Base-by-base conservation (phyloP, 2,888 invertebrate genomes). In the Argyresthia goedartella region DNA sequence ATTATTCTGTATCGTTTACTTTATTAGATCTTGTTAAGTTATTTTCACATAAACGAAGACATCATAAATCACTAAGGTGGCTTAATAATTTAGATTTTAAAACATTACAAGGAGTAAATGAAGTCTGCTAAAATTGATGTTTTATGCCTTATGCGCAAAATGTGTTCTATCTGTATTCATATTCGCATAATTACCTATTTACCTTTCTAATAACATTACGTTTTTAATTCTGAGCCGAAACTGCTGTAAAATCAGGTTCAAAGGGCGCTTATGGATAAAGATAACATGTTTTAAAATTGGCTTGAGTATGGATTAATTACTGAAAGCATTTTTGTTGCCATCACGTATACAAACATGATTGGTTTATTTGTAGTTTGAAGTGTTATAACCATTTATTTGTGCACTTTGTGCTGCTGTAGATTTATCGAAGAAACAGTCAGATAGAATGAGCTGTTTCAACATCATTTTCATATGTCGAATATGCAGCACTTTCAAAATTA, bases 71-170 rank as follows among this genome's bases (percentile, higher is more conserved):
- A 44, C 34, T 15, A 15, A 64, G 25, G 63, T 61, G 59, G 64
- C 67, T 65, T 76, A 77, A 66, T 67, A 70, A 69, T 46, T 33
- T 46, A 61, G 66, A 59, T 72, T 82, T 81, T 81, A 81, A 80
- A 81, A 80, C 80, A 81, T 81, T 81, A 82, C 80, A 81, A 85
- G 80, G 82, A 88, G 84, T 82, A 72, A 87, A 84, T 81, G 84
- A 70, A 63, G 75, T 75, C 69, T 59, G 56, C 60, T 64, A 62
- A 67, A 58, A 25, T n/a, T 41, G 9, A 16, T 49, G 11, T 48
- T 35, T 35, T 35, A 7, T 13, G 13, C 8, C 35, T n/a, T 13
- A 36, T 15, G 16, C 11, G 6, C 10, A n/a, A n/a, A n/a, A n/a
- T 25, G 25, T 25, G 6, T 25, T 25, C 25, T 25, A 25, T 25